Evolutionary conservation across 2,113 vertebrate genomes (phyloP).

Genomic region (Xenopus borealis): DNA sequence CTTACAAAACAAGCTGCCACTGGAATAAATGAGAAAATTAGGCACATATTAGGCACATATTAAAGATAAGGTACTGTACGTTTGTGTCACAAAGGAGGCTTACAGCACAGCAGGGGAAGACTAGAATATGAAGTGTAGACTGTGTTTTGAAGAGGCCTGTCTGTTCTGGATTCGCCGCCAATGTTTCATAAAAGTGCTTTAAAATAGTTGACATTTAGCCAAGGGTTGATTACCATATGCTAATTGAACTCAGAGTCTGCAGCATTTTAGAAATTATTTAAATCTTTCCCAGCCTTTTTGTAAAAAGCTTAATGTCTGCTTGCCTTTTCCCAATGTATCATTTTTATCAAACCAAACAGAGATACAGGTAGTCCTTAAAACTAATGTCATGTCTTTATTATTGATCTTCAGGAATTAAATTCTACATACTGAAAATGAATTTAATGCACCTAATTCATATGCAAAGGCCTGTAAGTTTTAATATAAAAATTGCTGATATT

Average conservation of each 20-base stretch:
- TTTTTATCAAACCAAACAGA: too few relatives aligned
- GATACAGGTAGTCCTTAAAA: too few relatives aligned
- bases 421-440: too few relatives aligned
- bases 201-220: constrained; percentile 45
- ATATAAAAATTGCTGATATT: too few relatives aligned
- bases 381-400: too few relatives aligned
- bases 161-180: constrained; percentile 30
- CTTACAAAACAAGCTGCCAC: neutral
- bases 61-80: constrained; percentile 32
- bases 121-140: constrained; percentile 38
- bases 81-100: constrained; percentile 29
- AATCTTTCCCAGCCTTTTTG: constrained; percentile 11
- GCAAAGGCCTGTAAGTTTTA: too few relatives aligned
- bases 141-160: constrained; percentile 39
- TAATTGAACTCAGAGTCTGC: constrained; percentile 27
- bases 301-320: constrained; percentile 2
- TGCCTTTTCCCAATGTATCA: neutral
- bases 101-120: constrained; percentile 36
- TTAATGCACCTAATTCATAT: too few relatives aligned
- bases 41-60: constrained; percentile 26
- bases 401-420: too few relatives aligned
- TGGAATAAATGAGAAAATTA: constrained; percentile 15
- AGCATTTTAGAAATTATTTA: constrained; percentile 38
- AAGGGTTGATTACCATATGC: constrained; percentile 42
- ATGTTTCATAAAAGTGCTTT: constrained; percentile 36